These are phyloP conservation scores for Amphibalanus amphitrite DNA, from an alignment of 1,140 invertebrate genomes.

Conservation along the genomic window DNA sequence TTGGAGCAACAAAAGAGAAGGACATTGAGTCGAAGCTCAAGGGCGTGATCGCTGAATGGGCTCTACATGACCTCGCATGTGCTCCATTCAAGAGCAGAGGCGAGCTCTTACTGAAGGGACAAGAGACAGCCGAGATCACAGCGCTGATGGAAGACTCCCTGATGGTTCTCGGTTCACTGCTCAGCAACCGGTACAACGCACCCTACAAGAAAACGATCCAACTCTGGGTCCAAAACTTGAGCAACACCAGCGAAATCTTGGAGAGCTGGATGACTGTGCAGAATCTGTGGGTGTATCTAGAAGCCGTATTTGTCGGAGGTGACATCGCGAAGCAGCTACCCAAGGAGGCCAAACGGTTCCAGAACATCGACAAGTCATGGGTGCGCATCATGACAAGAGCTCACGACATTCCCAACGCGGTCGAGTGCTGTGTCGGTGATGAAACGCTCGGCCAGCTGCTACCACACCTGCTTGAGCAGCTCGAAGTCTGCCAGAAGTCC, in stretches of 20 bases:
- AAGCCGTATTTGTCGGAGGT: conserved; percentile 96
- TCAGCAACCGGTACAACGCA: conserved; percentile 87
- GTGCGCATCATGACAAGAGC: conserved; percentile 92
- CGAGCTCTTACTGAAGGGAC: conserved; percentile 74
- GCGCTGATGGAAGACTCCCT: conserved; percentile 84
- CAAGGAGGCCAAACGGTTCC: conserved; percentile 82
- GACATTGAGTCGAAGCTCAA: conserved; percentile 92
- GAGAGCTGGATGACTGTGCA: conserved; percentile 92
- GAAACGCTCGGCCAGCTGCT: conserved; percentile 78
- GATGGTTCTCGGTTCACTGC: conserved; percentile 80
- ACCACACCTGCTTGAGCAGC: conserved; percentile 88
- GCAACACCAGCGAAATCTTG: conserved; percentile 93
- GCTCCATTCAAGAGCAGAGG: conserved; percentile 93
- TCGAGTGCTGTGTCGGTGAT: conserved; percentile 87
- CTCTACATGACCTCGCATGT: conserved; percentile 71
- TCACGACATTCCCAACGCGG: conserved; percentile 85
- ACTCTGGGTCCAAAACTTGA: conserved; percentile 83
- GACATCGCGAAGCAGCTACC: conserved; percentile 96
- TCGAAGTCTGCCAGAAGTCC: conserved; percentile 92
- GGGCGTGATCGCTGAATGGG: conserved; percentile 90
- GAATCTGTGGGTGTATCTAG: conserved; percentile 96
- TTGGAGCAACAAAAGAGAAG: conserved; percentile 93
- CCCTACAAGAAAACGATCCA: conserved; percentile 93
- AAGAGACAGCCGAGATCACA: conserved; percentile 88
- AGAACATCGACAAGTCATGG: conserved; percentile 95